phyloP scores from a whole-genome alignment of 2,888 invertebrate genomes.

The Eilema caniola region DNA sequence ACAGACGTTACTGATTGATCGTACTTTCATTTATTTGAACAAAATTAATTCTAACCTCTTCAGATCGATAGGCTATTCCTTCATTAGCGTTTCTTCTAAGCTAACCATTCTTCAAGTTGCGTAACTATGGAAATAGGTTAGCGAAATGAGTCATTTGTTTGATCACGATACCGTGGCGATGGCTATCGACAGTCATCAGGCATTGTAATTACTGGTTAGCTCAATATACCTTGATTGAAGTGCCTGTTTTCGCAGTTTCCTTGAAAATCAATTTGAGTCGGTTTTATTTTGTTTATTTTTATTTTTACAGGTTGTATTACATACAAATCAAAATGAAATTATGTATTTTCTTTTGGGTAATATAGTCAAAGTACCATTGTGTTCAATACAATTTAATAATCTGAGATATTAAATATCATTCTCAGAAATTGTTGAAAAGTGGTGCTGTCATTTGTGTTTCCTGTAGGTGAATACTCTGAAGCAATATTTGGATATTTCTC shows the following conservation, averaged over 20 bases:
- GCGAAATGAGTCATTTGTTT: constrained; percentile 65
- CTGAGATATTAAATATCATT: too few relatives aligned
- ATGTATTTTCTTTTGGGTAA: too few relatives aligned
- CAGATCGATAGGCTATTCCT: constrained; percentile 1
- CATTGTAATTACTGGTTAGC: constrained; percentile 42
- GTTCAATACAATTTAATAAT: too few relatives aligned
- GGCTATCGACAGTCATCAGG: constrained; percentile 46
- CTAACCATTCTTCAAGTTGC: constrained; percentile 38
- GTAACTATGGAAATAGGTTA: constrained; percentile 63
- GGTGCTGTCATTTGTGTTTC: too few relatives aligned
- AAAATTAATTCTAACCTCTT: background rate
- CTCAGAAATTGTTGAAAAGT: too few relatives aligned
- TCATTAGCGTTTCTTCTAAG: constrained; percentile 18
- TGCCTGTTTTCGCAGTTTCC: constrained; percentile 32
- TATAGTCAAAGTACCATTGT: too few relatives aligned
- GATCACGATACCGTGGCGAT: constrained; percentile 56
- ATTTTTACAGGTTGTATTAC: background rate
- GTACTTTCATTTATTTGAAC: background rate
- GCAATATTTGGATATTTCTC: too few relatives aligned
- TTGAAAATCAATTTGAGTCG: constrained; percentile 19
- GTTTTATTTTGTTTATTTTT: background rate
- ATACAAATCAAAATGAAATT: too few relatives aligned
- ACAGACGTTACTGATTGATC: background rate
- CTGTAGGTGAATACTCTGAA: too few relatives aligned
- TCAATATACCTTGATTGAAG: constrained; percentile 40